Percentiles rank a stretch among this genome's conserved stretches.
phyloP scores from a whole-genome alignment of 2,797 vertebrate genomes.

The Gallinago stenura region DNA sequence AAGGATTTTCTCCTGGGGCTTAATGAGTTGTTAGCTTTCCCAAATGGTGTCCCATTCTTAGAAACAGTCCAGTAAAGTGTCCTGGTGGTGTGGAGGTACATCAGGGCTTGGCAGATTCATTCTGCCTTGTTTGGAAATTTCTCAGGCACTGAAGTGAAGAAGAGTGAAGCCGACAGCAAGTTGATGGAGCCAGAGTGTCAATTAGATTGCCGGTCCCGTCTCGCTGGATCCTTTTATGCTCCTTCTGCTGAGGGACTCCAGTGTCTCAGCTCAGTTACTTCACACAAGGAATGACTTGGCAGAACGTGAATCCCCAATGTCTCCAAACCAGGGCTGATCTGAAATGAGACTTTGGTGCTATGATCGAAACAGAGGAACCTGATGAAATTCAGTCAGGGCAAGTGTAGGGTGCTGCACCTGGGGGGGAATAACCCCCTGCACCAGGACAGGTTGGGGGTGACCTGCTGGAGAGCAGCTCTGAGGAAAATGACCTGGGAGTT shows the following conservation, averaged over 20 bases:
- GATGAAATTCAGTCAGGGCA: too few species aligned
- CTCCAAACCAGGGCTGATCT: too few species aligned
- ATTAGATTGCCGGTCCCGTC: background rate
- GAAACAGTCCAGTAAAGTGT: background rate
- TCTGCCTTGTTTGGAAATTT: constrained; percentile 4
- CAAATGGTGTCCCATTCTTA: background rate
- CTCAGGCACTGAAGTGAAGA: background rate
- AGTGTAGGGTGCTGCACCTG: too few species aligned
- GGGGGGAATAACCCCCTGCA: too few species aligned
- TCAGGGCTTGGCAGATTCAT: background rate
- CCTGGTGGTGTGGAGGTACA: background rate
- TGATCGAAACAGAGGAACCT: too few species aligned
- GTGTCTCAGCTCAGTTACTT: background rate
- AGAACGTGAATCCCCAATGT: fast-evolving
- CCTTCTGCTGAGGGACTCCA: background rate
- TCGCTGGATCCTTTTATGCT: background rate
- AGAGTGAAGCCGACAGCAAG: background rate
- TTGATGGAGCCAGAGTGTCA: background rate
- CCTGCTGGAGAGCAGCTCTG: too few species aligned
- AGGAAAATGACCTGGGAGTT: too few species aligned
- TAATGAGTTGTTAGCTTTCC: constrained; percentile 12
- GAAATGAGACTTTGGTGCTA: too few species aligned
- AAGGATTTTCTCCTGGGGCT: constrained; percentile 22
- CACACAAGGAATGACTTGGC: background rate
- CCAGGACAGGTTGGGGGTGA: too few species aligned